Base-by-base conservation (phyloP, 2,113 vertebrate genomes). In the Pteropus alecto region DNA sequence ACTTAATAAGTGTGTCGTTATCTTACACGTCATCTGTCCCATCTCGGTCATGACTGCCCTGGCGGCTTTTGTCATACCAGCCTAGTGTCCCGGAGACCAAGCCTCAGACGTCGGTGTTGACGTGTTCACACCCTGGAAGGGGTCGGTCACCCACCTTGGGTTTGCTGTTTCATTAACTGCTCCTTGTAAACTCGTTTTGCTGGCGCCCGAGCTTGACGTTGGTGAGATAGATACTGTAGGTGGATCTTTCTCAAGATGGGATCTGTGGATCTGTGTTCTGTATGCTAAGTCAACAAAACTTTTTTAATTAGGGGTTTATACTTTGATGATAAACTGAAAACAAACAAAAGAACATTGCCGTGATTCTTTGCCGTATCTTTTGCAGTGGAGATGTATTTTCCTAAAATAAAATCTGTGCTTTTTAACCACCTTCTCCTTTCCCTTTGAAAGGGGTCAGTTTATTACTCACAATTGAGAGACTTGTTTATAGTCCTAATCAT, bases 1-100 rank as follows among this genome's bases (percentile, higher is more conserved):
- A 9, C 22, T 65, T 5, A 24, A 0, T 22, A 2, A 0, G 2
- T 33, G 46, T 10, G 3, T 22, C 26, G 19, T 16, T 35, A 19
- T 43, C 24, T 65, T n/a, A 28, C 0, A 0, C 1, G 19, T 16
- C 10, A 2, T 7, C 24, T 87, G 56, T 51, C 30, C 22, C 6
- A 1, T 60, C n/a, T 13, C 65, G 71, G 61, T 48, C 10, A 11
- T 24, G 13, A 6, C 41, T 77, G 21, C 61, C 19, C 68, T 1
- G 9, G 19, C 0, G 65, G 19, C 19, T 26, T 82, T 43, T 70
- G 35, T 38, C 35, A 46, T 9, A 0, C 60, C 48, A 12, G n/a
- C 22, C 24, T 73, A 1, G 3, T 7, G 26, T 56, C n/a, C 8
- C 7, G 56, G 61, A 63, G 67, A 43, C 0, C 22, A 3, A 38